Evolutionary conservation across 2,113 vertebrate genomes (phyloP).

Genomic region (Salvator merianae): DNA sequence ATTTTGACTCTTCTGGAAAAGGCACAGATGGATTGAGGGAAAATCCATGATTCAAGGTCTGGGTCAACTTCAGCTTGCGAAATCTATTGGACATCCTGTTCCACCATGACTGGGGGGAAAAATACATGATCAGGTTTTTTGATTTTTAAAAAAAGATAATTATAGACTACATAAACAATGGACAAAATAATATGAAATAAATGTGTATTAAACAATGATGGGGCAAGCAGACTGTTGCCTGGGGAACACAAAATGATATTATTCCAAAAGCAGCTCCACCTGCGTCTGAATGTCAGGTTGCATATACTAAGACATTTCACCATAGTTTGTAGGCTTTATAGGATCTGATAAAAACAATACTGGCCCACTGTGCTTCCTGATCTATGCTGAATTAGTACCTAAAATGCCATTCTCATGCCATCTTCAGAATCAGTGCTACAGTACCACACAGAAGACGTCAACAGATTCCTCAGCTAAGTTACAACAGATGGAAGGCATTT

Average conservation of each 20-base stretch:
- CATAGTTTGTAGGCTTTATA: neutral
- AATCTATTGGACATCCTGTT: slow-evolving; percentile 98
- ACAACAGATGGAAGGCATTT: neutral
- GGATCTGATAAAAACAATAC: neutral
- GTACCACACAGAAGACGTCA: neutral
- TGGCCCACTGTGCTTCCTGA: no score
- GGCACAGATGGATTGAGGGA: slow-evolving; percentile 86
- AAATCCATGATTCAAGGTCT: slow-evolving; percentile 90
- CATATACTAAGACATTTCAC: no score
- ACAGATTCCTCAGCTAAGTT: neutral
- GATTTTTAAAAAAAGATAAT: neutral
- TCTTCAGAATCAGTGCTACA: neutral
- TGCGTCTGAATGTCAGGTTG: neutral
- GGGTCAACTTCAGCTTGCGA: slow-evolving; percentile 91
- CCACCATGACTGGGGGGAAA: slow-evolving; percentile 91
- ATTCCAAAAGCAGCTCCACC: neutral
- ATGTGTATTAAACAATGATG: neutral
- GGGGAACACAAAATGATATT: neutral
- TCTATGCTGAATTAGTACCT: neutral
- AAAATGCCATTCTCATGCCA: neutral
- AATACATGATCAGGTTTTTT: slow-evolving; percentile 1
- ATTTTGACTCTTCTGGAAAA: slow-evolving; percentile 81
- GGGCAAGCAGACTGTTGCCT: neutral
- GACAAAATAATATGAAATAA: neutral
- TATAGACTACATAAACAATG: neutral